Evolutionary conservation across 2,797 vertebrate genomes (phyloP).

Genomic region (Rhinophrynus dorsalis): DNA sequence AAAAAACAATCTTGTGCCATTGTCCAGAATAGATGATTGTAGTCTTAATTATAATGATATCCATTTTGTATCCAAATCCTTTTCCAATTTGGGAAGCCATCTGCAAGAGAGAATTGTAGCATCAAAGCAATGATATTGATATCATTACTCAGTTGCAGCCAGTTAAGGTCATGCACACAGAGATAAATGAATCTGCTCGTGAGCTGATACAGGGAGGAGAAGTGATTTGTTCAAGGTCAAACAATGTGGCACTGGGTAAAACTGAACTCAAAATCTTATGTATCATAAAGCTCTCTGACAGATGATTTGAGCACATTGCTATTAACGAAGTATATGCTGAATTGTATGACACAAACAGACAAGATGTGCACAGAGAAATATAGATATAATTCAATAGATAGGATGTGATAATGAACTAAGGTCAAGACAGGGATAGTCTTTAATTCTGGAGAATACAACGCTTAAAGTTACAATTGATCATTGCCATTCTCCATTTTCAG

Average conservation of each 20-base stretch:
- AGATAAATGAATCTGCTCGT: conserved; percentile 42
- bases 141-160: conserved; percentile 21
- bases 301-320: not conserved
- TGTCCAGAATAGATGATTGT: too few species aligned
- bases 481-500: too few species aligned
- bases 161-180: conserved; percentile 27
- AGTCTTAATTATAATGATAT: not conserved
- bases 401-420: too few species aligned
- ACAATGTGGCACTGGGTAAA: conserved; percentile 8
- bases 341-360: too few species aligned
- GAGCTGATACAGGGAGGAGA: conserved; percentile 26
- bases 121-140: conserved; percentile 17
- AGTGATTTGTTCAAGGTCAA: conserved; percentile 45
- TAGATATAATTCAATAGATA: too few species aligned
- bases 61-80: conserved; percentile 2
- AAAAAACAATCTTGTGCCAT: too few species aligned
- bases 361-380: too few species aligned
- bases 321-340: too few species aligned
- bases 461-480: too few species aligned
- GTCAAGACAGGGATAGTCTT: too few species aligned
- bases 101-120: conserved; percentile 4
- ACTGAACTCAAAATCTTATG: conserved; percentile 22
- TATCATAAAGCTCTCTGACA: not conserved
- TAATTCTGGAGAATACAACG: too few species aligned
- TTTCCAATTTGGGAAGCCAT: conserved; percentile 25